Conservation (phyloP, 2,888 invertebrate genomes). For the Endomychus coccineus region DNA sequence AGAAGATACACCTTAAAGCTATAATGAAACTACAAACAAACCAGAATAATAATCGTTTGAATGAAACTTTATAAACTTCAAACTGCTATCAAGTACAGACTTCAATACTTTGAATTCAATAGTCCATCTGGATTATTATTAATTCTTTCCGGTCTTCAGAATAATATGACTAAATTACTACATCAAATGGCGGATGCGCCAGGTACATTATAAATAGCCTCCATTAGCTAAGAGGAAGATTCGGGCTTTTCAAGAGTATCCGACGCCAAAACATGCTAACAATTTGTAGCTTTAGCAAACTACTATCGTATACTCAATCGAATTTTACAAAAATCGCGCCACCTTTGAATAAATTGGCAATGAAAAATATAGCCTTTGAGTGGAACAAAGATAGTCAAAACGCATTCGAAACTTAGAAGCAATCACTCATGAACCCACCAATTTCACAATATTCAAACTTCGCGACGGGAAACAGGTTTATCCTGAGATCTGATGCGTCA, state of each 20-base stretch:
- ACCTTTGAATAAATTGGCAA: slow-evolving; percentile 15
- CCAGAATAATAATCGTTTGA: too few species aligned
- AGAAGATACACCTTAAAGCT: too few species aligned
- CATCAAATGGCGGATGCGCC: too few species aligned
- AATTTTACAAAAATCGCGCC: slow-evolving; percentile 16
- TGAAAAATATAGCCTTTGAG: slow-evolving; percentile 16
- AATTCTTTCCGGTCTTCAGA: too few species aligned
- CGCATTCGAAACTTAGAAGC: slow-evolving; percentile 15
- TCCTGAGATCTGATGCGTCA: slow-evolving; percentile 16
- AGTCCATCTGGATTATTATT: too few species aligned
- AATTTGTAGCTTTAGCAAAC: slow-evolving; percentile 22
- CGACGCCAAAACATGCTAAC: slow-evolving; percentile 17
- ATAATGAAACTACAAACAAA: too few species aligned
- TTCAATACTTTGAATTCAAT: too few species aligned
- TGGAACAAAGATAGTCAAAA: slow-evolving; percentile 19
- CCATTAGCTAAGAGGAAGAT: slow-evolving; percentile 16
- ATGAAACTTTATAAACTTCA: too few species aligned
- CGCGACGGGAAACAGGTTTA: slow-evolving; percentile 10
- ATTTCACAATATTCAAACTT: slow-evolving; percentile 17
- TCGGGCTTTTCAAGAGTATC: slow-evolving; percentile 17
- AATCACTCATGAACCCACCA: slow-evolving; percentile 13
- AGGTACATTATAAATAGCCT: background rate
- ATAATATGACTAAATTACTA: too few species aligned
- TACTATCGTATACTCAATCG: slow-evolving; percentile 18
- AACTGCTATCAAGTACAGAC: too few species aligned